Evolutionary conservation across 2,113 vertebrate species (phyloP).

Genomic region (Grus americana): DNA sequence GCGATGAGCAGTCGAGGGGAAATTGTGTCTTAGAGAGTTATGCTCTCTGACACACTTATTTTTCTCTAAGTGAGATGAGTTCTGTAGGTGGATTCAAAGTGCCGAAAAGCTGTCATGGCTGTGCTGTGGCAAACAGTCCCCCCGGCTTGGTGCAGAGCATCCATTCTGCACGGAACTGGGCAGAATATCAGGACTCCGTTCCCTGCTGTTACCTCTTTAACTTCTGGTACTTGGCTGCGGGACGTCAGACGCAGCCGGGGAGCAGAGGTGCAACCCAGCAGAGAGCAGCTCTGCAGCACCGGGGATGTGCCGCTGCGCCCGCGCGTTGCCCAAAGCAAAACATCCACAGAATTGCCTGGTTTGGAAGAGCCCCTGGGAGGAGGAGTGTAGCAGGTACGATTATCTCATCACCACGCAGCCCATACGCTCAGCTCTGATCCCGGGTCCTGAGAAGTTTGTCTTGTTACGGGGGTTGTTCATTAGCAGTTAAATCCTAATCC

Average conservation of each 20-base stretch:
- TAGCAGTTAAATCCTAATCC: background rate
- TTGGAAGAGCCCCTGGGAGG: background rate
- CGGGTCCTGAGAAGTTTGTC: background rate
- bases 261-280: background rate
- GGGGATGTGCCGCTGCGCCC: background rate
- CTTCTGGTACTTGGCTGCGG: background rate
- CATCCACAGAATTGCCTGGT: too few relatives aligned
- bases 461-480: too few relatives aligned
- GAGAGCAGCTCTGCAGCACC: background rate
- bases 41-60: background rate
- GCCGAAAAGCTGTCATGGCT: background rate
- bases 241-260: background rate
- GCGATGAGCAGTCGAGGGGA: background rate
- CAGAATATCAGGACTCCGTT: background rate
- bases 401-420: background rate
- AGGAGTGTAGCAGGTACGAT: background rate
- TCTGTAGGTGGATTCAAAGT: background rate
- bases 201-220: background rate
- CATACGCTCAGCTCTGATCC: rapidly evolving
- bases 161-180: background rate
- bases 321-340: background rate
- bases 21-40: background rate
- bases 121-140: background rate
- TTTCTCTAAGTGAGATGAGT: background rate
- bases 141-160: background rate